These are phyloP conservation scores for Gadopsis bispinosus DNA, from an alignment of 2,797 vertebrate species.

Conservation along the genomic window DNA sequence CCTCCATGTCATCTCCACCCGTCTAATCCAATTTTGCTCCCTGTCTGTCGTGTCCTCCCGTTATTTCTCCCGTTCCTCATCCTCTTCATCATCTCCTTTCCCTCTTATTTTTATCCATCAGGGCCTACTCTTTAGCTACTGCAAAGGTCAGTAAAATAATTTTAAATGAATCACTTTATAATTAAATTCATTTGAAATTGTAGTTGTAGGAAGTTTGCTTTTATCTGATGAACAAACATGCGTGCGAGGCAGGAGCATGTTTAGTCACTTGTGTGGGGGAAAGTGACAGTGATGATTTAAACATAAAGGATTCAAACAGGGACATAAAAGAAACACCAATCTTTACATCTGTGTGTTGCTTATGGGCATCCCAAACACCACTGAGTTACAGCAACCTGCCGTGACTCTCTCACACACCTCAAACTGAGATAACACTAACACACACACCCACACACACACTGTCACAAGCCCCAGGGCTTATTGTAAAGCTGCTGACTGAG, in stretches of 20 bases:
- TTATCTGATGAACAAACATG: neutral
- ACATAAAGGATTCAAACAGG: conserved; percentile 16
- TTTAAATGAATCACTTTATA: conserved; percentile 17
- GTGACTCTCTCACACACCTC: conserved; percentile 1
- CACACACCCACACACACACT: conserved; percentile 22
- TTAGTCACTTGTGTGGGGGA: conserved; percentile 19
- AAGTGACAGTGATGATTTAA: conserved; percentile 20
- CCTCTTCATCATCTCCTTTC: conserved; percentile 30
- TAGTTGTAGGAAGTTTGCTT: neutral
- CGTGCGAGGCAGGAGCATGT: neutral
- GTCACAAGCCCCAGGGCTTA: conserved; percentile 54
- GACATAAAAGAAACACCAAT: neutral
- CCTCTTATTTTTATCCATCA: conserved; percentile 39
- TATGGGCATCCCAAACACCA: conserved; percentile 22
- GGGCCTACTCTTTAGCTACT: conserved; percentile 21
- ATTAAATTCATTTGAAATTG: conserved; percentile 8
- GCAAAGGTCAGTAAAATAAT: conserved; percentile 56
- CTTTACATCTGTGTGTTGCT: conserved; percentile 23
- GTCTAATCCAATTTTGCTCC: conserved; percentile 43
- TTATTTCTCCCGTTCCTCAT: conserved; percentile 26
- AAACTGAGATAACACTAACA: conserved; percentile 31
- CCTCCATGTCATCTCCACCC: conserved; percentile 44
- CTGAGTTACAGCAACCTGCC: conserved; percentile 21
- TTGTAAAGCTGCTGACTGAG: conserved; percentile 76
- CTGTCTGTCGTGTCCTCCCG: conserved; percentile 22